Evolutionary conservation across 2,113 vertebrate species (phyloP).

Genomic region (Aphyosemion australe): DNA sequence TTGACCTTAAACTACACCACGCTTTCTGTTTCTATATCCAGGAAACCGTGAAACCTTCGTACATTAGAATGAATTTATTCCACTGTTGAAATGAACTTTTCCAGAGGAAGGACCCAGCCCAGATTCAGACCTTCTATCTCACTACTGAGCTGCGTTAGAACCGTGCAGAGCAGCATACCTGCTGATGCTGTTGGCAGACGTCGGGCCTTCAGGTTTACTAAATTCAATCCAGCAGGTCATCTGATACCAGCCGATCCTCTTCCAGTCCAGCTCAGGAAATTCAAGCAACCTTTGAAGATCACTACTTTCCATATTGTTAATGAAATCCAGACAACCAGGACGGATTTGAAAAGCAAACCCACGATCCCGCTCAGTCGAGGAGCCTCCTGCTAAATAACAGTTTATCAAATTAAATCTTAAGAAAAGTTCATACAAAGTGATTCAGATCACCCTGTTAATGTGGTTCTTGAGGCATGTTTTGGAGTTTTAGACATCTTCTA

Average conservation of each 20-base stretch:
- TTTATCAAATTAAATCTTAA: neutral
- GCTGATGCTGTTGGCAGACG: conserved; percentile 46
- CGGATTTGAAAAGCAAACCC: conserved; percentile 42
- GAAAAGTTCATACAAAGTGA: neutral
- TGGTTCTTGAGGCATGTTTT: neutral
- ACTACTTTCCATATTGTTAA: conserved; percentile 75
- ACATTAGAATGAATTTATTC: conserved; percentile 20
- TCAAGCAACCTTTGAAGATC: conserved; percentile 74
- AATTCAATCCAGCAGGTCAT: conserved; percentile 71
- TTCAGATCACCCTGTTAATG: neutral
- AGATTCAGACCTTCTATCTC: conserved; percentile 7
- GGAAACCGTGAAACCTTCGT: conserved; percentile 10
- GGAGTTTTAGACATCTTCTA: conserved; percentile 18
- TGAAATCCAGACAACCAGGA: conserved; percentile 72
- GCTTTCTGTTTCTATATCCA: conserved; percentile 30
- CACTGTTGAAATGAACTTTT: conserved; percentile 15
- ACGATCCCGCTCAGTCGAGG: conserved; percentile 27
- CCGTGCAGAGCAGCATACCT: conserved; percentile 28
- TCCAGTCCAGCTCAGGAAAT: conserved; percentile 72
- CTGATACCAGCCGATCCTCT: conserved; percentile 59
- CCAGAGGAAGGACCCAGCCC: conserved; percentile 10
- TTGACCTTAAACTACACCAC: conserved; percentile 3
- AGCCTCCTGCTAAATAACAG: conserved; percentile 19
- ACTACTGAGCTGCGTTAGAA: conserved; percentile 5
- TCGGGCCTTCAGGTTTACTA: conserved; percentile 62